These are phyloP conservation scores for Elachura formosa DNA, from an alignment of 2,113 vertebrate species.

Conservation along the genomic window DNA sequence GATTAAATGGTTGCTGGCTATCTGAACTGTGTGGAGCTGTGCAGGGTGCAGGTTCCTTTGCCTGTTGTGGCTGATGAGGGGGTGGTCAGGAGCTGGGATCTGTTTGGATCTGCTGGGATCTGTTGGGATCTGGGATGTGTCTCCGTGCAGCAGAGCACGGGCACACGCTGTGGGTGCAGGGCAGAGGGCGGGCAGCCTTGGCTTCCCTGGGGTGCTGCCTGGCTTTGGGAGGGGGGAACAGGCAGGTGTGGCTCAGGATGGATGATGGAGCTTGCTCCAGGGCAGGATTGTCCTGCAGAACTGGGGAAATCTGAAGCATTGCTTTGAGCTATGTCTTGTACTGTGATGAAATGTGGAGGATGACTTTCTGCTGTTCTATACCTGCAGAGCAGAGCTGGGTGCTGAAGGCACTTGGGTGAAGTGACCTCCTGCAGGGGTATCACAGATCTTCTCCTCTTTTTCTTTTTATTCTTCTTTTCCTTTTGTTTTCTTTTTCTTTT, in stretches of 20 bases:
- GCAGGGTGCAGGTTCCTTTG: neutral
- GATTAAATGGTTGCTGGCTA: constrained; percentile 12
- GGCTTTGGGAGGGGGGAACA: neutral
- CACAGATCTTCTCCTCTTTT: neutral
- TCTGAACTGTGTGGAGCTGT: constrained; percentile 40
- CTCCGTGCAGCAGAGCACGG: neutral
- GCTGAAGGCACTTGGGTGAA: neutral
- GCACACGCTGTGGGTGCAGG: neutral
- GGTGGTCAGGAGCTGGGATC: neutral
- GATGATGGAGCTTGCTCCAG: constrained; percentile 65
- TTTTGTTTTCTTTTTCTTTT: too few relatives aligned
- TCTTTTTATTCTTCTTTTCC: neutral
- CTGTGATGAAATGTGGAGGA: constrained; percentile 34
- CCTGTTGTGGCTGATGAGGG: neutral
- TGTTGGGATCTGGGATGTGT: neutral
- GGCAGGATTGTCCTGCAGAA: constrained; percentile 71
- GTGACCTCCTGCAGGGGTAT: neutral
- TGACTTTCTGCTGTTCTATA: neutral
- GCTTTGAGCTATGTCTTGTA: constrained; percentile 75
- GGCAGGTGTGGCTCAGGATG: constrained; percentile 50
- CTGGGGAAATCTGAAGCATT: constrained; percentile 63
- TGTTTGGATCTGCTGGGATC: neutral
- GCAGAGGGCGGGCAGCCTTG: neutral
- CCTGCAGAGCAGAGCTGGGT: neutral
- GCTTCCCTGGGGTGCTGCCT: constrained; percentile 20